Conservation (phyloP, 2,113 vertebrate species). For the Circaetus cinerascens region DNA sequence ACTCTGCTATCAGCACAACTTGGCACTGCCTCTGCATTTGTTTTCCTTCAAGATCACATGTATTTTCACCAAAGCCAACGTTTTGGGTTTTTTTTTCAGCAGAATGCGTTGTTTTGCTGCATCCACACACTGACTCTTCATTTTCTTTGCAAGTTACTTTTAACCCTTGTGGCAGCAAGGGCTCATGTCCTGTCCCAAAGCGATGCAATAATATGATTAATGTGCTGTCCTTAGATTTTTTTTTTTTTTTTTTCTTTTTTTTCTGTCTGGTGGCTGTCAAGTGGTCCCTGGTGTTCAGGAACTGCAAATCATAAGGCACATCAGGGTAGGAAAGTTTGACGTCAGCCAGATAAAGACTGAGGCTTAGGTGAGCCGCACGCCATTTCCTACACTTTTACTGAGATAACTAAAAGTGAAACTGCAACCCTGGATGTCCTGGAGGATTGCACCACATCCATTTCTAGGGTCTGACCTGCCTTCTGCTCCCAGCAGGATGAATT, state of each 20-base stretch:
- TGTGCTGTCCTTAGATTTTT: not conserved
- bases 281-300: not conserved
- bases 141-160: not conserved
- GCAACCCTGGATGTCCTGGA: too few species aligned
- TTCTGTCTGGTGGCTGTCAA: not conserved
- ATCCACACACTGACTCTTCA: not conserved
- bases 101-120: not conserved
- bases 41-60: not conserved
- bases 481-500: not conserved
- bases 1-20: rapidly evolving
- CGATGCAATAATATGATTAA: rapidly evolving
- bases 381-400: not conserved
- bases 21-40: rapidly evolving
- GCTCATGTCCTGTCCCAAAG: rapidly evolving
- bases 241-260: too few species aligned
- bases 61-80: not conserved
- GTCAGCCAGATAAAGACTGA: not conserved
- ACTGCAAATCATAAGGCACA: not conserved
- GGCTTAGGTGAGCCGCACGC: rapidly evolving
- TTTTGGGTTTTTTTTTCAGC: not conserved
- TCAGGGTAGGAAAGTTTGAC: not conserved
- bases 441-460: rapidly evolving
- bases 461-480: not conserved
- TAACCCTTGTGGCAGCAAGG: not conserved
- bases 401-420: not conserved